phyloP scores from a whole-genome alignment of 2,113 vertebrate species.

The Myrmecophaga tridactyla region DNA sequence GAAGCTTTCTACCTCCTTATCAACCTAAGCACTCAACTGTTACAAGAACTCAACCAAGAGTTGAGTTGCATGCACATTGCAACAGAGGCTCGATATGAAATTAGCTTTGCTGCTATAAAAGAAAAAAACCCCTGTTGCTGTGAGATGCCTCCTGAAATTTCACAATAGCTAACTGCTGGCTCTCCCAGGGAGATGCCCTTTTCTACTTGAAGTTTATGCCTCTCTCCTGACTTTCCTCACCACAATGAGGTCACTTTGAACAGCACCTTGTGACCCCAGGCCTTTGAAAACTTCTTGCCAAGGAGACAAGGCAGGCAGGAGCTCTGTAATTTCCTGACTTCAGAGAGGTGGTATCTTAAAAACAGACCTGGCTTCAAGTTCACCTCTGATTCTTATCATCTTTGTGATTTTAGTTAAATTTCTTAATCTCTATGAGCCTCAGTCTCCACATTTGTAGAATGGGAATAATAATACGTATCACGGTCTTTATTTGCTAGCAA shows the following conservation, averaged over 20 bases:
- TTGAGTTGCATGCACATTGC: not conserved
- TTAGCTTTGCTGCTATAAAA: not conserved
- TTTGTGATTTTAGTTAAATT: not conserved
- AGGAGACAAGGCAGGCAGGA: not conserved
- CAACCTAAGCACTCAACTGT: not conserved
- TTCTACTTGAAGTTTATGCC: slow-evolving; percentile 10
- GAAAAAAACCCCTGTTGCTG: not conserved
- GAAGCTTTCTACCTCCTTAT: not conserved
- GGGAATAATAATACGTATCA: not conserved
- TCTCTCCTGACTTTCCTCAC: not conserved
- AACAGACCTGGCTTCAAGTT: not conserved
- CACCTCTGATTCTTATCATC: not conserved
- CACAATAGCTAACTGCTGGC: not conserved
- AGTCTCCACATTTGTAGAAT: not conserved
- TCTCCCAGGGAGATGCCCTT: slow-evolving; percentile 26
- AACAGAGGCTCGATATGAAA: not conserved
- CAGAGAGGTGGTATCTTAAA: not conserved
- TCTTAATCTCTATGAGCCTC: not conserved
- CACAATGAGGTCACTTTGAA: not conserved
- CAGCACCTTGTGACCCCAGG: not conserved
- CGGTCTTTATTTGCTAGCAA: not conserved
- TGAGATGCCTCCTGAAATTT: not conserved
- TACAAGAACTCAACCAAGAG: not conserved
- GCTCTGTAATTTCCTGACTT: not conserved
- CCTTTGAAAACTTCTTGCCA: slow-evolving; percentile 43